Evolutionary conservation across 2,797 vertebrate genomes (phyloP).

Genomic region (Triplophysa yarkandensis): DNA sequence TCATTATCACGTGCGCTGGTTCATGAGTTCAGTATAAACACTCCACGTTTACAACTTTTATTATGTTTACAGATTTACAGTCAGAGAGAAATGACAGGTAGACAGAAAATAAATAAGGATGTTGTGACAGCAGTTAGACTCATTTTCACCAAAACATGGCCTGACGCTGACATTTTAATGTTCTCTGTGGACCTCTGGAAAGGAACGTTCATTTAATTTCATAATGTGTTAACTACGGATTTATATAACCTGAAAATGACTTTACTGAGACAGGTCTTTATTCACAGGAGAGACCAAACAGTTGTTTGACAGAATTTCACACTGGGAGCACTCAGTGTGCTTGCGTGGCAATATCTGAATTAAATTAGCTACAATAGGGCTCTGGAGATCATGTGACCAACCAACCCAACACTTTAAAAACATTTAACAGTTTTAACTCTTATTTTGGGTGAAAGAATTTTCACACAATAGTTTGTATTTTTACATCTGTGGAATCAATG

Average conservation of each 20-base stretch:
- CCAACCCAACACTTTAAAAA: no score
- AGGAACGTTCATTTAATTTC: constrained; percentile 7
- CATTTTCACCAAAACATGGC: constrained; percentile 13
- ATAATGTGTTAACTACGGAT: constrained; percentile 30
- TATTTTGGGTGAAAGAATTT: no score
- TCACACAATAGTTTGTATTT: no score
- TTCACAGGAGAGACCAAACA: constrained; percentile 5
- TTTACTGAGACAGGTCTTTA: constrained; percentile 8
- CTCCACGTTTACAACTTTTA: constrained; percentile 11
- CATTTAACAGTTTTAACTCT: no score
- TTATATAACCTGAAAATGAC: constrained; percentile 23
- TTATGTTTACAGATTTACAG: constrained; percentile 19
- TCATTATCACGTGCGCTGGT: constrained; percentile 18
- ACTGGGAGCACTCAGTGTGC: neutral
- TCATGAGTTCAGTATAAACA: constrained; percentile 13
- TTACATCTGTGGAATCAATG: no score
- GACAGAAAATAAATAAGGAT: constrained; percentile 43
- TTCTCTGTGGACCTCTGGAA: constrained; percentile 26
- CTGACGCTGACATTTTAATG: constrained; percentile 12
- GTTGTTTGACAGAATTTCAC: constrained; percentile 6
- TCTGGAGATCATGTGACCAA: neutral
- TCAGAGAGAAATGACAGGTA: constrained; percentile 20
- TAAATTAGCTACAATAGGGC: neutral
- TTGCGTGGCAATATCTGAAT: constrained; percentile 9
- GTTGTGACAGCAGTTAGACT: constrained; percentile 41